Base-by-base conservation (phyloP, 2,797 vertebrate genomes). In the Rhinatrema bivittatum region DNA sequence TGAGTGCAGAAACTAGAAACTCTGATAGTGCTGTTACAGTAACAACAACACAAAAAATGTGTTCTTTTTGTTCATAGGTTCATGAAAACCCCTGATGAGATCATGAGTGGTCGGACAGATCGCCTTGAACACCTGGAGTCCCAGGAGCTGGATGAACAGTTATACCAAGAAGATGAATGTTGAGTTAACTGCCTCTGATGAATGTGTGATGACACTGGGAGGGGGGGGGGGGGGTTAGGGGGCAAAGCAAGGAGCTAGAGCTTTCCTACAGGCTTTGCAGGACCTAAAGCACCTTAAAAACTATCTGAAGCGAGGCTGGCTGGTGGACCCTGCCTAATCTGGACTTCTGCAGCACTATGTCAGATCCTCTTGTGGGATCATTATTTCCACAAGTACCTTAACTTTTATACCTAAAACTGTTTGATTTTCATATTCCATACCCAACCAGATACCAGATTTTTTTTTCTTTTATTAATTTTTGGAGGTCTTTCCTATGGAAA, bases 81-180 rank as follows among this genome's bases (percentile, higher is more conserved):
- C 67, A 97, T 99, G 91, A 99, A 98, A 69, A 98, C 94, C 17
- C 95, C 95, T 0, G 95, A 99, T 2, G 95, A 99, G 82, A 99
- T 99, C 24, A 94, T 99, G 89, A 98, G 91, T 20, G 91, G 95
- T 27, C 87, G 94, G 70, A 92, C 93, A 7, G 95, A 99, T 53
- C 85, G 94, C 23, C 80, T 98, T 12, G 94, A 99, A 61, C 90
- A 94, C 72, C 78, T 99, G 42, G 95, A 99, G 79, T 94, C 91
- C 3, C 84, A 86, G 70, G 94, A 94, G 81, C 79, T 89, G 61
- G 91, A 99, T 31, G 93, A 97, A 65, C 90, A 91, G 61, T 88
- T 86, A 57, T 99, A 91, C 70, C 93, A 97, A 42, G 96, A 98
- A 67, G 95, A 97, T 15, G 95, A 95, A 33, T 95, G 91, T 70